Base-by-base conservation (phyloP, 2,113 vertebrate species). In the Apteryx owenii region DNA sequence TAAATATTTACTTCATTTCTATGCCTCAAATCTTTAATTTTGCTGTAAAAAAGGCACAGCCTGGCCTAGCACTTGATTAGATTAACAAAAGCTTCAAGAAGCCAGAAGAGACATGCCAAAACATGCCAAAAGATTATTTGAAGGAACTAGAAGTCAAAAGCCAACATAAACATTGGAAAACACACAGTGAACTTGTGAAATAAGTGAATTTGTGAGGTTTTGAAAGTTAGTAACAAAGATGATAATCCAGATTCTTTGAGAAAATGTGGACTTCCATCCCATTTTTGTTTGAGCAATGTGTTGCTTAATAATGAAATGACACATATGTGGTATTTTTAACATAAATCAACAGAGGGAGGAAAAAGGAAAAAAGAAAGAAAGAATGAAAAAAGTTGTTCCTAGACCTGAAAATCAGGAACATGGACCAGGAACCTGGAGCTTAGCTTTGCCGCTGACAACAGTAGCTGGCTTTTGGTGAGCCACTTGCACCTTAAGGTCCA, bases 1-100 rank as follows among this genome's bases (percentile, higher is more conserved):
- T 92, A 97, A 97, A 95, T 95, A 97, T 95, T 97, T 97, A 97
- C 77, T 89, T 96, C 69, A 96, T 90, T 90, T 93, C 81, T 69
- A 56, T 88, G 83, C 62, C 72, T 93, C 51, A 84, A 92, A 94
- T 93, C 83, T 90, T 88, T 84, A 79, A 89, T 96, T 95, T 92
- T 96, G 77, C 81, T 90, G 56, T 96, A 88, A 93, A 48, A 93
- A 95, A 96, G 65, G 61, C 72, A 90, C 42, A 78, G 56, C 50
- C 80, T 56, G 50, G 51, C 73, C 50, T 56, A 79, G 51, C 23
- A 16, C 31, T 65, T 66, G 58, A 69, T 90, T 84, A 96, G 92
- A 95, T 86, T 93, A 92, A 81, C 86, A 70, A 79, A 92, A 84
- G 42, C 73, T 72, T 90, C 92, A 90, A 85, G 90, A 90, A 93